Base-by-base conservation (phyloP, 2,797 vertebrate genomes). In the Mallotus villosus region DNA sequence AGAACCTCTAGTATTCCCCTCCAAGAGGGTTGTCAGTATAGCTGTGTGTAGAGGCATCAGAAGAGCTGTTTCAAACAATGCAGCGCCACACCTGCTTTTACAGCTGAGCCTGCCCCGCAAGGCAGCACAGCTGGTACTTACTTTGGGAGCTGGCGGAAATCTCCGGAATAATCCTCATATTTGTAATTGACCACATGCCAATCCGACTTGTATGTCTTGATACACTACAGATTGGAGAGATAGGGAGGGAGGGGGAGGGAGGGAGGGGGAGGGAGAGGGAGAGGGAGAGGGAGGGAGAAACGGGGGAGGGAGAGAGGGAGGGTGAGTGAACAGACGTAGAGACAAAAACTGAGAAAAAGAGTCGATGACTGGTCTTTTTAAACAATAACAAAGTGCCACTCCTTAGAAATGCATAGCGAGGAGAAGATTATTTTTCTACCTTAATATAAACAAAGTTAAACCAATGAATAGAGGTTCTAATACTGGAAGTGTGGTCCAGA, bases 131-230 rank as follows among this genome's bases (percentile, higher is more conserved):
- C 65, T n/a, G 59, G 22, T 60, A 88, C 96, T 91, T 84, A 98
- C 97, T 94, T 97, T 57, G 96, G 96, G 87, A 99, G 96, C 82
- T 97, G 96, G 46, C 96, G 95, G 89, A 98, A 99, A 81, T 99
- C 96, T 92, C 95, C 97, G 14, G 97, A 97, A 89, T 98, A 99
- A 86, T 97, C 96, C 85, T 99, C 97, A 81, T 95, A 96, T 87
- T 96, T 97, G 87, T 98, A 99, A 75, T 92, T 95, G 88, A 99
- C 95, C 80, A 99, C 91, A 60, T 98, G 95, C 97, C 96, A 98
- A 87, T 99, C 97, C 2, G 96, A 97, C 85, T 95, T 98, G 86
- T 99, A 99, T n/a, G 97, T 98, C 89, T 95, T 97, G 89, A 99
- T 97, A 79, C 94, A 99, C 98, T 99, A 85, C 77, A 66, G 67